Evolutionary conservation across 2,888 invertebrate species (phyloP).

Genomic region (Drosophila kuntzei): DNA sequence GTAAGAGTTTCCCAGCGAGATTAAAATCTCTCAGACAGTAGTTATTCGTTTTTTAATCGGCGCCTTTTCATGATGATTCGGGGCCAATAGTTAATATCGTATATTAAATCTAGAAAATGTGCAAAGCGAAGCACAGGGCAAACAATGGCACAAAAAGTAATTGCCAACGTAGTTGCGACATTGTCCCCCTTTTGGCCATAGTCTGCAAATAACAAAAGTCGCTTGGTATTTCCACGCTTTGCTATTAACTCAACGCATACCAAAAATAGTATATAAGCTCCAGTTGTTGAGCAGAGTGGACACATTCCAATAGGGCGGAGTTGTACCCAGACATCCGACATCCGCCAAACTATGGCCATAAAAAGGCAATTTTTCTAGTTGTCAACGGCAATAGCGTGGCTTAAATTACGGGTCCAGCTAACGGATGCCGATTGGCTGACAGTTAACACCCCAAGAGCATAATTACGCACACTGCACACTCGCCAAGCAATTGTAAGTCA

Average conservation of each 20-base stretch:
- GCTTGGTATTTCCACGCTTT: constrained; percentile 59
- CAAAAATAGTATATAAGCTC: constrained; percentile 52
- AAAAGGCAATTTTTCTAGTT: constrained; percentile 80
- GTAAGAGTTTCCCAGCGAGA: too few species aligned
- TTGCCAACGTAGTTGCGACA: constrained; percentile 52
- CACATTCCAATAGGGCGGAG: constrained; percentile 58
- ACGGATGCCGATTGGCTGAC: constrained; percentile 73
- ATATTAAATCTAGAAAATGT: constrained; percentile 42
- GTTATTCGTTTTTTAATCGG: constrained; percentile 1
- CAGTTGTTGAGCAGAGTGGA: constrained; percentile 34
- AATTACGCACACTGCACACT: constrained; percentile 52
- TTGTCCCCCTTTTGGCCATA: background rate
- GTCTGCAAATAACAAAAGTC: constrained; percentile 50
- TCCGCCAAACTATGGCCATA: constrained; percentile 52
- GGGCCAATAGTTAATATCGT: constrained; percentile 12
- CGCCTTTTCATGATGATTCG: background rate
- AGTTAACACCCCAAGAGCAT: constrained; percentile 77
- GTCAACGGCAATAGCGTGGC: constrained; percentile 79
- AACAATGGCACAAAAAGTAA: constrained; percentile 71
- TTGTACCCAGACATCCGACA: background rate
- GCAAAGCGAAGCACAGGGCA: constrained; percentile 30
- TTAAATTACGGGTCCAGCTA: constrained; percentile 69
- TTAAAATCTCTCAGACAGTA: background rate
- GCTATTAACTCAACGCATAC: constrained; percentile 77
- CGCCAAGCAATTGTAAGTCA: constrained; percentile 74